Evolutionary conservation across 2,888 invertebrate species (phyloP).

Genomic region (Cerastoderma edule): DNA sequence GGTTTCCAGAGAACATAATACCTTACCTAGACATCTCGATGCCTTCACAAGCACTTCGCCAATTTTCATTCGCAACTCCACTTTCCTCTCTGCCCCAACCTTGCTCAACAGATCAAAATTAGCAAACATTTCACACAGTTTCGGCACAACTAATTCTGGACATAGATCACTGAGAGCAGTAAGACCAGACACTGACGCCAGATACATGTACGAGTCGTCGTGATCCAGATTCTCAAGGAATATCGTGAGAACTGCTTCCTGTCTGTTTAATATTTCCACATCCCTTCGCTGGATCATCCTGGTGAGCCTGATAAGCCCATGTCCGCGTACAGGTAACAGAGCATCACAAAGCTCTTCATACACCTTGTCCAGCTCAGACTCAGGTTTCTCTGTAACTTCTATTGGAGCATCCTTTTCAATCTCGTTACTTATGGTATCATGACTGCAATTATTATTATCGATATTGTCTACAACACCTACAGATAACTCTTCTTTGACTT

Average conservation of each 20-base stretch:
- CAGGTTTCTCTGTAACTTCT: too few species aligned
- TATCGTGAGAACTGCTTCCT: conserved; percentile 87
- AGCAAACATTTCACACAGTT: conserved; percentile 88
- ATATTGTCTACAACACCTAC: too few species aligned
- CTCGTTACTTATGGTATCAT: too few species aligned
- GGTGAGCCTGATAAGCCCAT: conserved; percentile 90
- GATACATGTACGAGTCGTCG: conserved; percentile 92
- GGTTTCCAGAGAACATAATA: not conserved
- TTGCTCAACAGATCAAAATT: conserved; percentile 21
- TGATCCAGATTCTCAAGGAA: conserved; percentile 91
- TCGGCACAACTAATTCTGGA: conserved; percentile 89
- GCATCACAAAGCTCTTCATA: conserved; percentile 89
- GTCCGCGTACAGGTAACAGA: conserved; percentile 91
- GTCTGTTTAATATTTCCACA: conserved; percentile 85
- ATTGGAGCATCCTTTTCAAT: too few species aligned
- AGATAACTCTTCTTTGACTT: too few species aligned
- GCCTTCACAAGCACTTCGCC: conserved; percentile 92
- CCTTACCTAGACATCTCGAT: conserved; percentile 88
- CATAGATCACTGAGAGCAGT: conserved; percentile 88
- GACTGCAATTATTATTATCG: too few species aligned
- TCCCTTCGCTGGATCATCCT: conserved; percentile 89
- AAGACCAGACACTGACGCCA: conserved; percentile 91
- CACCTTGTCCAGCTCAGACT: conserved; percentile 83
- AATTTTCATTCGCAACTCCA: conserved; percentile 88
- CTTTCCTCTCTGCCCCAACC: conserved; percentile 27